Evolutionary conservation across 2,888 invertebrate species (phyloP).

Genomic region (Tromatobia lineatoria): DNA sequence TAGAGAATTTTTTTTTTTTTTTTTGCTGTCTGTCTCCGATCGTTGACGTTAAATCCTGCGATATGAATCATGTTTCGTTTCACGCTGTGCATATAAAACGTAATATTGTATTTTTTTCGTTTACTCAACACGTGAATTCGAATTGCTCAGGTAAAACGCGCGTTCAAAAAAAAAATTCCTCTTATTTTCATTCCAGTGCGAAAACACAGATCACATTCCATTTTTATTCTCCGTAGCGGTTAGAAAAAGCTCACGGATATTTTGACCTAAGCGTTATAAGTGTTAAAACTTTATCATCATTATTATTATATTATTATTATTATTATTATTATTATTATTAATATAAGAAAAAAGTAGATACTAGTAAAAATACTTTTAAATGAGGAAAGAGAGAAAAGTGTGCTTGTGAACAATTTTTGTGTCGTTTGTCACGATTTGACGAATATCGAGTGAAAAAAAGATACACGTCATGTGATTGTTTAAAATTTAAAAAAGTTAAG

Average conservation of each 20-base stretch:
- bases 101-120: background rate
- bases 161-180: constrained; percentile 15
- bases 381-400: constrained; percentile 4
- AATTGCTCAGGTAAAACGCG: constrained; percentile 25
- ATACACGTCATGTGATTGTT: constrained; percentile 28
- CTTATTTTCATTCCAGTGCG: constrained; percentile 48
- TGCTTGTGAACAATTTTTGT: background rate
- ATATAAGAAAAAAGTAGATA: constrained; percentile 9
- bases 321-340: constrained; percentile 15
- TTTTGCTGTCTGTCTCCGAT: background rate
- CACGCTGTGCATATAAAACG: background rate
- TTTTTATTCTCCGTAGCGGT: constrained; percentile 33
- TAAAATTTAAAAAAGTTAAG: background rate
- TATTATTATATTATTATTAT: constrained; percentile 45
- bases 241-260: constrained; percentile 48
- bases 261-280: constrained; percentile 57
- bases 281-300: constrained; percentile 44
- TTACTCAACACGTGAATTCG: constrained; percentile 14
- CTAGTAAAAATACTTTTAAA: constrained; percentile 21
- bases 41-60: background rate
- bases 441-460: constrained; percentile 34
- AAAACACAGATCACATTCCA: constrained; percentile 40
- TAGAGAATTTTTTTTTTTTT: background rate
- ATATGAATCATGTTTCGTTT: background rate
- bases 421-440: constrained; percentile 37